Base-by-base conservation (phyloP, 2,113 vertebrate genomes). In the Pontoporia blainvillei region DNA sequence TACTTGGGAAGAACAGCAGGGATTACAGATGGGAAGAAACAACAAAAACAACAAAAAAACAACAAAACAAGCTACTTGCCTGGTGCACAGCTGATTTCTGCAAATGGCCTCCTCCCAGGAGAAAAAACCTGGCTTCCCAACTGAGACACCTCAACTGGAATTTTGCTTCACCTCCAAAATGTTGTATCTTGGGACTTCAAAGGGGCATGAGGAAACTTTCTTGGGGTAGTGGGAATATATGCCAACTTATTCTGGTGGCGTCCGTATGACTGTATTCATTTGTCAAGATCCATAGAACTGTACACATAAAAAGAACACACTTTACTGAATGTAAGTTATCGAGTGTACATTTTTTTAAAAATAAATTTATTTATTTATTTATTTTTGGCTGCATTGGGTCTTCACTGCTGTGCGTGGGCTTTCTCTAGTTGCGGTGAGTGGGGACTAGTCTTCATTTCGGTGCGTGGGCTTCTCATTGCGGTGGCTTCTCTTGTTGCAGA, bases 21-120 rank as follows among this genome's bases (percentile, higher is more conserved):
- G 23, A 14, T n/a, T n/a, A 18, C n/a, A 27, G 39, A 14, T 0
- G 2, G n/a, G 6, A 31, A 18, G 6, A 18, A 34, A 46, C 20
- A 41, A n/a, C 13, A 27, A 25, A 82, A 66, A 27, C 44, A 49
- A 29, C 44, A 6, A 31, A 44, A 6, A 31, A 39, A 12, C 3
- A 10, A 54, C 10, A 20, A 31, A 75, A 25, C 66, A 44, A 25
- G 15, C 20, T 10, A 4, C 25, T 2, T 13, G 39, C 31, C 52
- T 29, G 15, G 34, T 7, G 25, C 54, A 34, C 46, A 9, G 46
- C 54, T 66, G 6, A 12, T 41, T 79, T 49, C 78, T 57, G 64
- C 72, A 64, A 34, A 36, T 13, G 15, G 20, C 34, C 6, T 67
- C 46, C 12, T 67, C 8, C 34, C 29, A 29, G 31, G 18, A 3